Evolutionary conservation across 30 jellyfish, hydroid and myxozoan genomes (phyloP), one percentile per base, ranked within the genome.

Genomic region (Chironex yamaguchii): DNA sequence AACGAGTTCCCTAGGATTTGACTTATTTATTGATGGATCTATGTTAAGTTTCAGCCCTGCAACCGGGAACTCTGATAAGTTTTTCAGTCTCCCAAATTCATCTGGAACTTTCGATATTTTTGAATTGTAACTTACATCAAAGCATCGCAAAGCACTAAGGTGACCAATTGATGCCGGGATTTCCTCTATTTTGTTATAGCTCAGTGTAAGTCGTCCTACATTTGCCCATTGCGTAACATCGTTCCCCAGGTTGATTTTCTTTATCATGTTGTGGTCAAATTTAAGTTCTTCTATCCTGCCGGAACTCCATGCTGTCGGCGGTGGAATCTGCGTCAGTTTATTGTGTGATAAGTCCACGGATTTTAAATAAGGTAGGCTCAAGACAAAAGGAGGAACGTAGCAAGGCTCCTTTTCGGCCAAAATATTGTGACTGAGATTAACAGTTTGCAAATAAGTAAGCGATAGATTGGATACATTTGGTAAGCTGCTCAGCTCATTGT

Each of bases 241-340:
- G 4, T 52, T 67, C 12, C 50, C 85, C 26, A 94, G 67, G 48
- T 77, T 80, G 49, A 94, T 12, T 64, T 75, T 67, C 72, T 82
- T 58, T 6, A 94, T 94, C 23, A 91, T 49, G 83, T 94, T 94
- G 34, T 89, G 68, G 64, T 81, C 74, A 36, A 88, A 79, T 66
- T 69, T 84, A 52, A 94, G 54, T 49, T 94, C 97, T 1, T 76
- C 52, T 23, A 94, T 48, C 34, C 84, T 29, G 20, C 86, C 52
- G 0, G 99, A 83, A 12, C 91, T 69, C 99, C 99, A 94, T 33
- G 66, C 22, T n/a, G 92, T 36, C 32, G 97, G 94, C 12, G 89
- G 49, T 2, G 99, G 99, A 34, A 94, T 50, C 67, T 81, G 91
- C 24, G 90, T 87, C 1, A 94, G 78, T 24, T 51, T 71, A 84